These are phyloP conservation scores for Buteo buteo DNA, from an alignment of 2,113 vertebrate species.

Conservation along the genomic window DNA sequence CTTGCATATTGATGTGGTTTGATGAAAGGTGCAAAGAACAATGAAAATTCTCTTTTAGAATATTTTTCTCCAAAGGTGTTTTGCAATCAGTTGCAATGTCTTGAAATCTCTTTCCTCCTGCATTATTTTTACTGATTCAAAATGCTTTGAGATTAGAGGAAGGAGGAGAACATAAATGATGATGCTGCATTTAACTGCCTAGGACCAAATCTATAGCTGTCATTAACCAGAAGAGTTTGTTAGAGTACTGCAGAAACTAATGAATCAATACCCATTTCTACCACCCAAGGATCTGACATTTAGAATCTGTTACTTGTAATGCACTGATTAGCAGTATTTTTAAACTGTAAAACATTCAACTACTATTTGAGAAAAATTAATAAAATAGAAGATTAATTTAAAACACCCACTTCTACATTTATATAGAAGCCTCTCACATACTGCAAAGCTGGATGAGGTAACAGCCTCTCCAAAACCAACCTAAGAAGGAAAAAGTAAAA, in stretches of 20 bases:
- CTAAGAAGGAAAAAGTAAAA: neutral
- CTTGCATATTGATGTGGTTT: neutral
- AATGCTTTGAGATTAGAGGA: neutral
- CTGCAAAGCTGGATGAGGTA: neutral
- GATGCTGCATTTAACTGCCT: neutral
- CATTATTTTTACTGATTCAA: neutral
- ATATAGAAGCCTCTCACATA: neutral
- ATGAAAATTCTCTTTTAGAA: neutral
- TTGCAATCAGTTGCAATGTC: neutral
- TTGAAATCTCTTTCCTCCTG: neutral
- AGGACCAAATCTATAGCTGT: neutral
- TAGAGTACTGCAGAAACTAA: conserved; percentile 6
- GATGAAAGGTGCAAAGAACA: neutral
- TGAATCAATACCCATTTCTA: neutral
- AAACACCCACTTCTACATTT: neutral
- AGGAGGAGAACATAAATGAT: neutral
- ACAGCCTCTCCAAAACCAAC: neutral
- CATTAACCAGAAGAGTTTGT: neutral
- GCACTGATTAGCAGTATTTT: conserved; percentile 17
- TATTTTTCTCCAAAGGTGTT: neutral
- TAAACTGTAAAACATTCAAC: conserved; percentile 2
- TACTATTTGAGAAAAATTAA: conserved; percentile 7
- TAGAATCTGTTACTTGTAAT: neutral
- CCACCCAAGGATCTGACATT: conserved; percentile 2
- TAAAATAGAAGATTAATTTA: neutral